Base-by-base conservation (phyloP, 1,140 invertebrate genomes). In the Saccostrea glomerata region DNA sequence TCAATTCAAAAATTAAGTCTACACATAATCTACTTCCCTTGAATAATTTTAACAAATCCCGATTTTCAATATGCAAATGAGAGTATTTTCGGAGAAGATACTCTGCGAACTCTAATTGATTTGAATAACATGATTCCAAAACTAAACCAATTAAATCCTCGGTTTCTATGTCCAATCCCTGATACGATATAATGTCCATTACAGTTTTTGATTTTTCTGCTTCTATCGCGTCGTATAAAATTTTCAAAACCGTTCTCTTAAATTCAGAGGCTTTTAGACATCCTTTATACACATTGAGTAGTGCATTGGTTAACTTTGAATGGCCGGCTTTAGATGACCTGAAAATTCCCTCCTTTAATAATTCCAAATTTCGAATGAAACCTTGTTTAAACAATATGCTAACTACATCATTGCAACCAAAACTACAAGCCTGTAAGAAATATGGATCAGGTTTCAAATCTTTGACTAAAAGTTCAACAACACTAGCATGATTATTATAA, bases 71-170 rank as follows among this genome's bases (percentile, higher is more conserved):
- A 77, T 25, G 23, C 13, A 25, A 77, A 77, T 36, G 7, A 77
- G 25, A 36, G 13, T 2, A 77, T 36, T 77, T 77, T 15, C 13
- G 25, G 13, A 77, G 70, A 77, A 77, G 70, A 36, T 30, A 77
- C 12, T 25, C 30, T 36, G 70, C 70, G 5, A 77, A 30, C 2
- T 77, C 70, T 17, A 77, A 77, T 36, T 77, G 70, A 17, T 77
- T 77, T 77, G 70, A 77, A 17, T 30, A 36, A 36, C 70, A 77
- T 15, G 70, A 25, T 17, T 77, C 70, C 70, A 77, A 77, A 77
- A 77, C 25, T 77, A 77, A 36, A 17, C 4, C 25, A 30, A 25
- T 30, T 25, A 77, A 77, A 77, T 77, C 70, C 4, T 30, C 23
- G 2, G 2, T 36, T 12, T 77, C 15, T 36, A 77, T 12, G 15